Conservation (phyloP, 2,888 invertebrate genomes). For the Dasysyrphus albostriatus region DNA sequence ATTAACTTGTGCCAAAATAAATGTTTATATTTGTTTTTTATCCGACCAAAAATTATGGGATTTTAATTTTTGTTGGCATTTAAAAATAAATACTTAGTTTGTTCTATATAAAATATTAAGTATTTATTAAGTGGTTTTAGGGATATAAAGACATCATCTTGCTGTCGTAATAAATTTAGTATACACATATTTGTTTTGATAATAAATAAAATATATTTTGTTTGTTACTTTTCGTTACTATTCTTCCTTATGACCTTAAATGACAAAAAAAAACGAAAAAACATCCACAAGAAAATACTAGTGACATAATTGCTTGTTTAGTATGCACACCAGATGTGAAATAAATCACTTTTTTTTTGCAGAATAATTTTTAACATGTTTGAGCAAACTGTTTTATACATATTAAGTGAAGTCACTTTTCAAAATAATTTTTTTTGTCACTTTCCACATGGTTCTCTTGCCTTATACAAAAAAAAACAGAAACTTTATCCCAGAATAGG, state of each 20-base stretch:
- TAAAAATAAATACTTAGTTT: not conserved
- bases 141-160: not conserved
- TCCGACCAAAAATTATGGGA: slow-evolving; percentile 20
- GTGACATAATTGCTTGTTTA: slow-evolving; percentile 6
- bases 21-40: slow-evolving; percentile 1
- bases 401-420: not conserved
- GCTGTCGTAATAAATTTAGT: not conserved
- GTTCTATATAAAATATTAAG: not conserved
- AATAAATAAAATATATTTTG: not conserved
- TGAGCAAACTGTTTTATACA: not conserved
- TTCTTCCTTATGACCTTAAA: not conserved
- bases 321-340: slow-evolving; percentile 7
- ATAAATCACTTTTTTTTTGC: slow-evolving; percentile 13
- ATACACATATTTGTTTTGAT: not conserved
- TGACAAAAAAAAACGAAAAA: not conserved
- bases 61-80: not conserved
- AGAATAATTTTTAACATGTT: not conserved
- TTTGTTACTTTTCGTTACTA: not conserved
- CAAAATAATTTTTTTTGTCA: not conserved
- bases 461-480: not conserved
- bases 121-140: not conserved
- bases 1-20: slow-evolving; percentile 16
- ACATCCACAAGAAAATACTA: not conserved
- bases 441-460: not conserved
- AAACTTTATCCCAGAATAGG: not conserved